Evolutionary conservation across 2,888 invertebrate genomes (phyloP).

Genomic region (Mellilla xanthometata): DNA sequence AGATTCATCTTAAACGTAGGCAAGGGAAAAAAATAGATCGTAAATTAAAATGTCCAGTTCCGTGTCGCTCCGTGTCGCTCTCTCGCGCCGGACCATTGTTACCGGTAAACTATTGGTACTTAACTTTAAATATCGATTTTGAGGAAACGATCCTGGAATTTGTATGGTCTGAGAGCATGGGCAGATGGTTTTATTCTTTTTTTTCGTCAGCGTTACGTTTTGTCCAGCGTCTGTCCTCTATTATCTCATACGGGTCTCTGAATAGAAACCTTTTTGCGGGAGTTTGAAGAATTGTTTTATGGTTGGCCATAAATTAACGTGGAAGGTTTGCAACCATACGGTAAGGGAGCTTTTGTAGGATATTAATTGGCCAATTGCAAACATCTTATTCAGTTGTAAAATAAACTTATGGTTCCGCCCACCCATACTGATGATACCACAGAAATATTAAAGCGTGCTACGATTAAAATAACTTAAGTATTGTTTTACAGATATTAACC

Average conservation of each 20-base stretch:
- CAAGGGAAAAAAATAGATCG: constrained; percentile 69
- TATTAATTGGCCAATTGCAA: constrained; percentile 23
- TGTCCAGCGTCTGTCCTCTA: constrained; percentile 70
- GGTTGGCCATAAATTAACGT: constrained; percentile 67
- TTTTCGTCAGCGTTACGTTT: constrained; percentile 69
- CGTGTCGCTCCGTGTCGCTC: constrained; percentile 58
- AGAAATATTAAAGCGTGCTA: background rate
- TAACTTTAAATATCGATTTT: constrained; percentile 76
- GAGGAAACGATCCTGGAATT: constrained; percentile 67
- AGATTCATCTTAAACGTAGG: constrained; percentile 75
- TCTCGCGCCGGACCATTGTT: constrained; percentile 59
- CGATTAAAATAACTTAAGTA: constrained; percentile 4
- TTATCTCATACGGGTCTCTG: constrained; percentile 71
- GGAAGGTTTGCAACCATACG: constrained; percentile 42
- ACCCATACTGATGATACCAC: constrained; percentile 3
- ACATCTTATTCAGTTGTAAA: constrained; percentile 1
- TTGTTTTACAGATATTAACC: constrained; percentile 17
- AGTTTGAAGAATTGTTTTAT: constrained; percentile 79
- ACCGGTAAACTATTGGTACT: constrained; percentile 69
- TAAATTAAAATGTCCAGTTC: constrained; percentile 79
- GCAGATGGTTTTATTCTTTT: constrained; percentile 71
- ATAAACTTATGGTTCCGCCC: constrained; percentile 1
- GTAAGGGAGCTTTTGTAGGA: constrained; percentile 46
- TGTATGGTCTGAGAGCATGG: constrained; percentile 53
- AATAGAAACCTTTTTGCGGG: constrained; percentile 75